Evolutionary conservation across 2,888 invertebrate genomes (phyloP).

Genomic region (Willowsia nigromaculata): DNA sequence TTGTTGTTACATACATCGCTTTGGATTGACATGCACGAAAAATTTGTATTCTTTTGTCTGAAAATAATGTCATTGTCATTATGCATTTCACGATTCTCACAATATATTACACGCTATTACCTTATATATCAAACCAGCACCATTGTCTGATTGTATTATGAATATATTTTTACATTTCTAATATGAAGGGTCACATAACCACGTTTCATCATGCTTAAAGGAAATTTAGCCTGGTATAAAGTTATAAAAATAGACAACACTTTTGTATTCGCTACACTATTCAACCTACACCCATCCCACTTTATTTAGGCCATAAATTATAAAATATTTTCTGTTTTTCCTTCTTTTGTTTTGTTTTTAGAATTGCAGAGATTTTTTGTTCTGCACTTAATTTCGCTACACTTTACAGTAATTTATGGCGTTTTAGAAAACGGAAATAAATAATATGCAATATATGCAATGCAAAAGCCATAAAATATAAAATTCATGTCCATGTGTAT

Average conservation of each 20-base stretch:
- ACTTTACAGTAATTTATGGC: neutral
- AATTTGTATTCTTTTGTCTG: constrained; percentile 7
- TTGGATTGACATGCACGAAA: neutral
- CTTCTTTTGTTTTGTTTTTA: neutral
- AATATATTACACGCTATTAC: neutral
- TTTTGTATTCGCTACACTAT: too few species aligned
- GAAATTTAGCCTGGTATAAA: too few species aligned
- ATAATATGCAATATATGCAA: neutral
- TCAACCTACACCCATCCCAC: too few species aligned
- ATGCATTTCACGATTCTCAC: constrained; percentile 32
- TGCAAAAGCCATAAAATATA: constrained; percentile 4
- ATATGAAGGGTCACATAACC: too few species aligned
- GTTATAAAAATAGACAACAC: too few species aligned
- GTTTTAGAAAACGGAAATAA: neutral
- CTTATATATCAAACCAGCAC: neutral
- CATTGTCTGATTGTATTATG: neutral
- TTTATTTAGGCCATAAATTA: constrained; percentile 2
- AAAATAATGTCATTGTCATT: constrained; percentile 34
- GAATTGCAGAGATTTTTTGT: neutral
- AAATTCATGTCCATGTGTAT: constrained; percentile 35
- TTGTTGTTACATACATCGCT: neutral
- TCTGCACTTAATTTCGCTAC: neutral
- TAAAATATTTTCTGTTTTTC: neutral
- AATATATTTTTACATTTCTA: too few species aligned
- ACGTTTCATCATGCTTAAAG: too few species aligned